Base-by-base conservation (phyloP, 1,140 invertebrate genomes). In the Rhyzopertha dominica region DNA sequence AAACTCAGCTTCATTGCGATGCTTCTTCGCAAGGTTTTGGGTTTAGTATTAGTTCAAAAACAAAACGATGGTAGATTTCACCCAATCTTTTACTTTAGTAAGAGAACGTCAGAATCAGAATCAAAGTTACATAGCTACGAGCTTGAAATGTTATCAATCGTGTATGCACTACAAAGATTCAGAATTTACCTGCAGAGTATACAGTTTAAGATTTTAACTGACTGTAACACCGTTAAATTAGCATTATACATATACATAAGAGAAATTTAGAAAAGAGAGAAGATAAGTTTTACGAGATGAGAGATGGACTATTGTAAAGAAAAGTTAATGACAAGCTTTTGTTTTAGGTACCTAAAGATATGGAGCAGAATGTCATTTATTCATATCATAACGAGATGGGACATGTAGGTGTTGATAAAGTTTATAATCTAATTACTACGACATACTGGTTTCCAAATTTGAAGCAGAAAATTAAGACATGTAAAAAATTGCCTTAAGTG, bases 111-210 rank as follows among this genome's bases (percentile, higher is more conserved):
- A 12, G 50, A 53, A 2, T 43, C 54, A 10, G 72, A 77, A 58
- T 53, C 26, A 10, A 65, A 67, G 19, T 74, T 70, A 43, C 57
- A 54, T 8, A 66, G 62, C 25, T 70, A 68, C 37, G 66, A 76
- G 46, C 49, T 70, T 29, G 70, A 77, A 58, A 63, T 61, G n/a
- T 46, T 78, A 16, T 70, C 73, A 2, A 65, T 76, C 9, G 56
- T 74, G 4, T 64, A 63, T 52, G 69, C 67, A 1, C 48, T 77
- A 4, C 58, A 69, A 39, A 63, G 70, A 26, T 75, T 74, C 50
- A 36, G 63, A 43, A 43, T 61, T 13, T 78, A 73, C 53, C 49
- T 77, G 22, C 53, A 65, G 16, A 66, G 66, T 5, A 67, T 56
- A 32, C 37, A 62, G 10, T 72, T 73, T 53, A 65, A 70, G 37